Evolutionary conservation across 2,888 invertebrate species (phyloP), one percentile per base, ranked within the genome.

Genomic region (Girardia tigrina): DNA sequence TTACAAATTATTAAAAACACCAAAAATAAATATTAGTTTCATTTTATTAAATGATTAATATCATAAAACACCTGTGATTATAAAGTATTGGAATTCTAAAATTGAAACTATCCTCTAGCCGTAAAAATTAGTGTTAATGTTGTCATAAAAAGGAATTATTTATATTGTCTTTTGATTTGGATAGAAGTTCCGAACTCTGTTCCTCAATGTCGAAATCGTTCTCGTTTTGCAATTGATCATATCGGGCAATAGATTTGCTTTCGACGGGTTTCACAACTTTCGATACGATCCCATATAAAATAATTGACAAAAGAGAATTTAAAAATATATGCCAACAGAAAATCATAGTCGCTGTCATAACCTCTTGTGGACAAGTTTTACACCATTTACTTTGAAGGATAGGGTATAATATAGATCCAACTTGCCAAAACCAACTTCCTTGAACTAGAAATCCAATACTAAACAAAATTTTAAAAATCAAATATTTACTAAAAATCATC

Each of bases 361-460:
- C 82, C 78, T 84, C 79, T 1, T 80, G 81, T 78, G 85, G 86
- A 79, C 81, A 77, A 28, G 27, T 28, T 27, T 28, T n/a, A 29
- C 28, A 27, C 71, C 71, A 71, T 71, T 71, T 71, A n/a, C 2
- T 2, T 2, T 28, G 16, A 6, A 71, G 78, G 6, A 80, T 78
- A 2, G 86, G 86, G 79, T 86, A 86, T 26, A 87, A 80, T 77
- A 86, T 85, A 80, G 85, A 85, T 0, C 84, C 86, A 12, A 86
- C 83, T 77, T 85, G 85, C 80, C 82, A 85, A 80, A 86, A 86
- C 86, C 86, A 87, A 1, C 85, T 84, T n/a, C 86, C 86, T 80
- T 87, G 87, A 6, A 86, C 80, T 23, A 86, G 77, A 0, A 82
- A 71, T 12, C 28, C 28, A 6, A 29, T 6, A 12, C 71, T 28